Evolutionary conservation across 2,797 vertebrate genomes (phyloP), one percentile per base, ranked within the genome.

Genomic region (Lophotriccus pileatus): DNA sequence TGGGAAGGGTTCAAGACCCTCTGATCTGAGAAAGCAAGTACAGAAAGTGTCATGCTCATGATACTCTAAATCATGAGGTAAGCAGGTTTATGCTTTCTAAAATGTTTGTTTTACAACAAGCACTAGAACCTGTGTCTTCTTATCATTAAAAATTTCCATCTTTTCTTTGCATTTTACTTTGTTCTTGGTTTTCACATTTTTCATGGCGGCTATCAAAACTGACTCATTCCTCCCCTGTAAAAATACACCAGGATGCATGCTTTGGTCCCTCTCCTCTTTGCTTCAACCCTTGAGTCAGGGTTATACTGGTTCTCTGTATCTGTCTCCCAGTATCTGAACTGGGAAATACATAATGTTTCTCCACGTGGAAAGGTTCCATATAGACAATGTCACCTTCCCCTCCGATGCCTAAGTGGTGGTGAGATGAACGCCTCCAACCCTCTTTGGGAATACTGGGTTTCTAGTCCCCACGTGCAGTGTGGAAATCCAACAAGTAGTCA

Each of bases 341-440:
- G 14, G 47, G 24, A 78, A 70, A 34, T 15, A 8, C 8, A 41
- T 7, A 20, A 2, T 63, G 46, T 79, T 32, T 34, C 14, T 22
- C 24, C 0, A 2, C 27, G 19, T 0, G 36, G 37, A 60, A 56
- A 15, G 2, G 2, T 85, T 55, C 19, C 17, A 2, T 5, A 34
- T 3, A 55, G 27, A 50, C 13, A 50, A 4, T 7, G 17, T 39
- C 15, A 28, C 12, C 11, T 68, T 60, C 5, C 1, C 50, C 30
- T 67, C 12, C 0, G 0, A 9, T 32, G 44, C 41, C 53, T 24
- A 0, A 0, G 0, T 47, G 73, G 6, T 36, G 68, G 6, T 36
- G 56, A 83, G 52, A 59, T 23, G 25, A 67, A 27, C 56, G 52
- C 14, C 37, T 58, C 30, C 34, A 55, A 3, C 10, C 6, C 17